A percentile compares a stretch with the other conserved stretches of the same genome.
These are phyloP conservation scores for Entelurus aequoreus DNA, from an alignment of 2,113 vertebrate species.

Conservation along the genomic window DNA sequence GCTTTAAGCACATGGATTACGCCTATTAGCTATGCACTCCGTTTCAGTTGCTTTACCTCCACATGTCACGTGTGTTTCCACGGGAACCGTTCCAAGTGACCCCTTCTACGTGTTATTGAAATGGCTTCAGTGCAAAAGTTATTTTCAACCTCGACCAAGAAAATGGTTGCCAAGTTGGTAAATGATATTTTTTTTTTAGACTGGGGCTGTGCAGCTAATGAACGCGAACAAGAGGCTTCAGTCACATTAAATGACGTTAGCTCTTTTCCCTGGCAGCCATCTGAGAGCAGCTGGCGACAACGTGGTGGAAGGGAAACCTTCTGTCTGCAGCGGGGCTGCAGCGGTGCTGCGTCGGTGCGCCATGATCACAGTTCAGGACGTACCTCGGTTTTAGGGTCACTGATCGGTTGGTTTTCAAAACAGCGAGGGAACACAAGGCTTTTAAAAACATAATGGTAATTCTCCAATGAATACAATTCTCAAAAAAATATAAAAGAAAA, in stretches of 20 bases:
- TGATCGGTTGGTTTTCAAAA: no score
- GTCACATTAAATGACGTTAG: slow-evolving; percentile 2
- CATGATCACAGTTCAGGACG: neutral
- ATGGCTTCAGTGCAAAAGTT: no score
- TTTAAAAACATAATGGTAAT: no score
- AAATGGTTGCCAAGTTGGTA: neutral
- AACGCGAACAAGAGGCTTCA: slow-evolving; percentile 7
- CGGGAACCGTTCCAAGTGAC: no score
- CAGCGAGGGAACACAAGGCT: no score
- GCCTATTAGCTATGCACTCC: slow-evolving; percentile 1
- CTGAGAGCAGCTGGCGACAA: neutral
- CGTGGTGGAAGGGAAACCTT: neutral
- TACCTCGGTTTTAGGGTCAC: no score
- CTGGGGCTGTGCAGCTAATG: neutral
- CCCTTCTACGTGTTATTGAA: no score
- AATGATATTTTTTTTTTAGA: neutral
- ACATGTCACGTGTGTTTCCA: no score
- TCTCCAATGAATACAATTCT: no score
- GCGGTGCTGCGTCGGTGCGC: no score
- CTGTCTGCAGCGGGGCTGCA: neutral
- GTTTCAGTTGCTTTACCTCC: no score
- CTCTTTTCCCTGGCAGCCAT: neutral
- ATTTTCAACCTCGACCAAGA: neutral
- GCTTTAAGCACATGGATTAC: slow-evolving; percentile 9
- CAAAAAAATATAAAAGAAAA: no score